phyloP scores from a whole-genome alignment of 1,140 invertebrate genomes.

The Steinernema khuongi region DNA sequence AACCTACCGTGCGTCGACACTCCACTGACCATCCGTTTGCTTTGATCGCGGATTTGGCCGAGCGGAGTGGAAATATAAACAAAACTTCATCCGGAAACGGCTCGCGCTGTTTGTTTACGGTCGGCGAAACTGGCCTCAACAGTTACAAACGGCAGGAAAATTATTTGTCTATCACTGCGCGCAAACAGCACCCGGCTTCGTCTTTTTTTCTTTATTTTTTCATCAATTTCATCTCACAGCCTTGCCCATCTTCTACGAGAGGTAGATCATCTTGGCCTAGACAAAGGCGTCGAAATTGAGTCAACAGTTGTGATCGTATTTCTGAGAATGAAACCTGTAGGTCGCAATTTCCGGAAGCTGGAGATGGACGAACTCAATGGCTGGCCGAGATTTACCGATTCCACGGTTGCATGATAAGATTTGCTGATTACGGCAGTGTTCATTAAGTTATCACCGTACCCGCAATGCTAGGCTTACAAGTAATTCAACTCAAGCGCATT shows the following conservation, averaged over 20 bases:
- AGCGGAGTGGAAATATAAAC: not conserved
- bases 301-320: no score
- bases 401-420: no score
- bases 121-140: not conserved
- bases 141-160: conserved; percentile 4
- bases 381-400: no score
- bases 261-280: not conserved
- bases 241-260: not conserved
- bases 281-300: no score
- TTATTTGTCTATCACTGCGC: not conserved
- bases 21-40: conserved; percentile 6
- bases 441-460: no score
- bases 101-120: not conserved
- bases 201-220: not conserved
- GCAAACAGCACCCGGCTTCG: not conserved
- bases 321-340: no score
- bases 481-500: no score
- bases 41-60: not conserved
- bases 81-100: conserved; percentile 9
- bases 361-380: no score
- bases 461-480: no score
- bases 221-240: not conserved
- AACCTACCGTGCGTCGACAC: conserved; percentile 9
- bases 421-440: no score
- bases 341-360: no score